These are phyloP conservation scores for Leptinotarsa tumamoca DNA, from an alignment of 2,888 invertebrate genomes.

Conservation along the genomic window DNA sequence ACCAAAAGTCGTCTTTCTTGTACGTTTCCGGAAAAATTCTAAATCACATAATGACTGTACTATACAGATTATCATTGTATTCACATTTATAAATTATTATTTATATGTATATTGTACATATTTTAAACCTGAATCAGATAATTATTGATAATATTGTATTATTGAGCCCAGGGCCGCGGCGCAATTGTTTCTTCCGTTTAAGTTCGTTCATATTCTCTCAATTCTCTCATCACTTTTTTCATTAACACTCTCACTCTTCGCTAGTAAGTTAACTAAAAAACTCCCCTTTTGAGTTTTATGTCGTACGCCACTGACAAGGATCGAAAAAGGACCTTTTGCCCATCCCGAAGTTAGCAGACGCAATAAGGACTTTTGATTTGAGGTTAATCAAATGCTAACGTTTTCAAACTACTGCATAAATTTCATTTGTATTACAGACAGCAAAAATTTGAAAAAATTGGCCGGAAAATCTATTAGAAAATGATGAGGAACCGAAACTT, in stretches of 20 bases:
- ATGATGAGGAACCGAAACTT: background rate
- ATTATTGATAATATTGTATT: constrained; percentile 54
- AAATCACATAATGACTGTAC: constrained; percentile 40
- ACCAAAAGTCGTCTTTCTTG: constrained; percentile 24
- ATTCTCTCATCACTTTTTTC: constrained; percentile 35
- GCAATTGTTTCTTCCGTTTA: constrained; percentile 46
- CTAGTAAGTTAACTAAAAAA: constrained; percentile 35
- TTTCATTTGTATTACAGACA: background rate
- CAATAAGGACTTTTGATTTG: no score
- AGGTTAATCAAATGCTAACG: no score
- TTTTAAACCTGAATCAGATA: constrained; percentile 61
- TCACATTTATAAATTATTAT: constrained; percentile 60
- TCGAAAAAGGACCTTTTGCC: constrained; percentile 10
- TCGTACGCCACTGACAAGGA: constrained; percentile 40
- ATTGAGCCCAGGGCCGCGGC: constrained; percentile 57
- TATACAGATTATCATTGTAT: constrained; percentile 54
- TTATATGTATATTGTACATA: constrained; percentile 64
- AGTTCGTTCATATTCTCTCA: constrained; percentile 38
- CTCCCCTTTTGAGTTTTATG: constrained; percentile 27
- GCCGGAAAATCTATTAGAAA: background rate
- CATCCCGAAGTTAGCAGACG: background rate
- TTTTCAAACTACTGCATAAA: background rate
- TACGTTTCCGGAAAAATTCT: constrained; percentile 29
- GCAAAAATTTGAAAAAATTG: no score
- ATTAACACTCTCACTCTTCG: constrained; percentile 37